Percentiles rank a stretch among this genome's conserved stretches.
Conservation (phyloP, 2,797 vertebrate species). For the Eulemur coronatus region DNA sequence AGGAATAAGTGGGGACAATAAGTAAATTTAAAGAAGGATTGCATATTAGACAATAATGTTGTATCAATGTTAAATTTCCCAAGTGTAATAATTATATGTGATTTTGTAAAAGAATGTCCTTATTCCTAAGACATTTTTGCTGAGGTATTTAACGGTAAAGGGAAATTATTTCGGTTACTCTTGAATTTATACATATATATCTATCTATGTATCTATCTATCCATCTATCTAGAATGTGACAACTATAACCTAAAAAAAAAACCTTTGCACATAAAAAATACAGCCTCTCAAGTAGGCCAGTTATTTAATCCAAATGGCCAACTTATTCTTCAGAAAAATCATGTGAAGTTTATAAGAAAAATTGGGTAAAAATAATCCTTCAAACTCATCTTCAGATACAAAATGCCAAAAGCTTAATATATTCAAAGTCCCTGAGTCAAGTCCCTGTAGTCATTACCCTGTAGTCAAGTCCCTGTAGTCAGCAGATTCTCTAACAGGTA, state of each 20-base stretch:
- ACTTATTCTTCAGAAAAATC: conserved; percentile 12
- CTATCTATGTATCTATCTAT: background rate
- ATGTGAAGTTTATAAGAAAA: background rate
- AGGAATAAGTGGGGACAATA: background rate
- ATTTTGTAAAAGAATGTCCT: background rate
- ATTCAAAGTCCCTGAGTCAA: background rate
- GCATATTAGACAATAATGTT: background rate
- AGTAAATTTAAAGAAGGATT: background rate
- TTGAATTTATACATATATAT: background rate
- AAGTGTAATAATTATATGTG: background rate
- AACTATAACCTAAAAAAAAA: background rate
- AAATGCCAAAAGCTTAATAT: background rate
- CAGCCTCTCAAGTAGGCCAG: background rate
- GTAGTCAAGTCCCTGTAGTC: background rate
- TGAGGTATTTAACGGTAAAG: background rate
- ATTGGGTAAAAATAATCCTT: background rate
- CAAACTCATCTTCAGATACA: background rate
- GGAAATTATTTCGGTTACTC: background rate
- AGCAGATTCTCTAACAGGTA: background rate
- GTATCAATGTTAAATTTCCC: background rate
- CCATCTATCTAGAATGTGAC: background rate
- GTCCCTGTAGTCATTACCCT: background rate
- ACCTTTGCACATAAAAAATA: background rate
- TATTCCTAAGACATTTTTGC: background rate
- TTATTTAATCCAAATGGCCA: background rate